Evolutionary conservation across 2,888 invertebrate species (phyloP), one percentile per base, ranked within the genome.

Genomic region (Gortyna flavago): DNA sequence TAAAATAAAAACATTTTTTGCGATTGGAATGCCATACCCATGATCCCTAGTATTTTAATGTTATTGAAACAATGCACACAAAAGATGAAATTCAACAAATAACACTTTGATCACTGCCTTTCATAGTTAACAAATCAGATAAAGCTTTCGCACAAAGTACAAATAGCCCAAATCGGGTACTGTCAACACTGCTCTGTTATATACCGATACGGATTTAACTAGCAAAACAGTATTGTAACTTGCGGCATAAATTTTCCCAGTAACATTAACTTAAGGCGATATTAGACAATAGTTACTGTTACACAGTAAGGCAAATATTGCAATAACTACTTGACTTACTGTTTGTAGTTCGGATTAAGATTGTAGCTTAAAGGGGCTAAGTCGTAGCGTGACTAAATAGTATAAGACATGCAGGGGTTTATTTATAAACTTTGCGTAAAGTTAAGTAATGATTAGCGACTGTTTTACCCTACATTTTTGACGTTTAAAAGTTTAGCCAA

Each of bases 291-390:
- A 72, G 74, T 79, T 71, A 54, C 18, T 61, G 64, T 35, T 54
- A 66, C 62, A 54, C 29, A 68, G 9, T 62, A 75, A 83, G 48
- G 54, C 84, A 79, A 82, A 80, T 76, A 72, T 80, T 65, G 65
- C 72, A 83, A 70, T 84, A 84, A 51, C 72, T 44, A 18, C 51
- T 62, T 57, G 72, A 29, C 18, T 59, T 66, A 51, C 6, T 80
- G 64, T 72, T 70, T 13, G 69, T 4, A 35, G 6, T 83, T 80
- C 4, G 57, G 69, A 72, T 80, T 75, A 72, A 62, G 48, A 72
- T 51, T 75, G 25, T 80, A 35, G 51, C 21, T 72, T 66, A 44
- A 48, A 29, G 1, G 21, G 16, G 51, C 3, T 54, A 61, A 64
- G 38, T 74, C 7, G 4, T 25, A 35, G 25, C 51, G 0, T 32